Percentiles rank a stretch among this genome's conserved stretches.
These are phyloP conservation scores for Anadara kagoshimensis DNA, from an alignment of 1,140 invertebrate species.

Conservation along the genomic window DNA sequence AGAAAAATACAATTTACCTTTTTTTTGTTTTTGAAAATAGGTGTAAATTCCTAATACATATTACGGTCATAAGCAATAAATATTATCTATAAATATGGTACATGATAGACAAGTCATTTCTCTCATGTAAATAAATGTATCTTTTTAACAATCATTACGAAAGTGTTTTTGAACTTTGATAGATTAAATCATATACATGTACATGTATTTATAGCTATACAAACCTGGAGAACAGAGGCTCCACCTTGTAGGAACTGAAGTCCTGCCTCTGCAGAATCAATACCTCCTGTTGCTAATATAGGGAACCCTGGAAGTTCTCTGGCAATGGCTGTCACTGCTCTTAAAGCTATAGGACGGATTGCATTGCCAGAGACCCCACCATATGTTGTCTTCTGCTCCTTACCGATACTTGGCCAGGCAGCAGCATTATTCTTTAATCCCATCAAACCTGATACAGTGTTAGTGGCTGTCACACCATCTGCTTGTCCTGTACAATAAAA, in stretches of 20 bases:
- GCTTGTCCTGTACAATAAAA: slow-evolving; percentile 82
- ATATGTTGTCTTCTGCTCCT: slow-evolving; percentile 90
- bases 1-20: too few species aligned
- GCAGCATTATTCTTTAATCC: slow-evolving; percentile 84
- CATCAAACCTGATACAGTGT: slow-evolving; percentile 96
- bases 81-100: too few species aligned
- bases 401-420: slow-evolving; percentile 94
- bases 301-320: slow-evolving; percentile 89
- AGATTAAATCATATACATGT: neutral
- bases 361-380: slow-evolving; percentile 98
- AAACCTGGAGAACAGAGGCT: slow-evolving; percentile 90
- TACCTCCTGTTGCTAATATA: slow-evolving; percentile 95
- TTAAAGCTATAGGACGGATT: slow-evolving; percentile 92
- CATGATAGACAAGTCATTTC: too few species aligned
- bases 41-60: too few species aligned
- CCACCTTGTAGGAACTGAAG: slow-evolving; percentile 95
- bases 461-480: slow-evolving; percentile 96
- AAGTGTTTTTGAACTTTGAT: neutral
- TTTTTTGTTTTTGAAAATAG: too few species aligned
- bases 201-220: neutral
- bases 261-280: slow-evolving; percentile 95
- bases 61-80: too few species aligned
- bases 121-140: too few species aligned
- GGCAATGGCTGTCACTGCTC: slow-evolving; percentile 90
- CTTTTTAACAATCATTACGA: neutral